phyloP scores from a whole-genome alignment of 2,113 vertebrate genomes.

The Tapirus terrestris region DNA sequence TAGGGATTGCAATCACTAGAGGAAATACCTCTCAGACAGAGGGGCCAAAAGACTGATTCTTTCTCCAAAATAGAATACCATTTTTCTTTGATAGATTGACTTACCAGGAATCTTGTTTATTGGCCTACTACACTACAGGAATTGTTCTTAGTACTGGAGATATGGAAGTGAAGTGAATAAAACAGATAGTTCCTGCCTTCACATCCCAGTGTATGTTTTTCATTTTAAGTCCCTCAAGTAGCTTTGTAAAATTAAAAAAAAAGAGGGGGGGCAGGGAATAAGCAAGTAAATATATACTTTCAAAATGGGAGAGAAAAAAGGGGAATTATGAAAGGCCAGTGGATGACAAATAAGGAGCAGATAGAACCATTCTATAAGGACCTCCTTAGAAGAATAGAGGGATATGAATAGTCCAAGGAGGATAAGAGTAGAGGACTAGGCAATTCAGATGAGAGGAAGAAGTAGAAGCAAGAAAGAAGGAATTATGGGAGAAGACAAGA shows the following conservation, averaged over 20 bases:
- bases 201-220: background rate
- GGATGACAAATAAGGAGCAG: background rate
- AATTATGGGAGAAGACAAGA: background rate
- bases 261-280: rapidly evolving
- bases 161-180: background rate
- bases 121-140: background rate
- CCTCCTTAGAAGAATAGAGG: too few relatives aligned
- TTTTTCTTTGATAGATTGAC: background rate
- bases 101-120: background rate
- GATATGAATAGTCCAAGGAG: background rate
- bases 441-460: background rate
- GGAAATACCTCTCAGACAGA: background rate
- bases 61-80: background rate
- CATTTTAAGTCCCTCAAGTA: background rate
- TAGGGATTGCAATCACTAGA: background rate
- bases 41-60: background rate
- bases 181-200: background rate
- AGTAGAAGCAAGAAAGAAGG: background rate
- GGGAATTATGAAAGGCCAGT: background rate
- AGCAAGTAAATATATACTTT: background rate
- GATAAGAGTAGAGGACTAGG: background rate
- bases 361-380: background rate
- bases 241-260: background rate
- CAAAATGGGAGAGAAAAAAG: background rate
- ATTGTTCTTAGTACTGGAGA: background rate